Percentiles rank a stretch among this genome's conserved stretches.
phyloP scores from a whole-genome alignment of 2,113 vertebrate genomes.

The Brachypteracias leptosomus region DNA sequence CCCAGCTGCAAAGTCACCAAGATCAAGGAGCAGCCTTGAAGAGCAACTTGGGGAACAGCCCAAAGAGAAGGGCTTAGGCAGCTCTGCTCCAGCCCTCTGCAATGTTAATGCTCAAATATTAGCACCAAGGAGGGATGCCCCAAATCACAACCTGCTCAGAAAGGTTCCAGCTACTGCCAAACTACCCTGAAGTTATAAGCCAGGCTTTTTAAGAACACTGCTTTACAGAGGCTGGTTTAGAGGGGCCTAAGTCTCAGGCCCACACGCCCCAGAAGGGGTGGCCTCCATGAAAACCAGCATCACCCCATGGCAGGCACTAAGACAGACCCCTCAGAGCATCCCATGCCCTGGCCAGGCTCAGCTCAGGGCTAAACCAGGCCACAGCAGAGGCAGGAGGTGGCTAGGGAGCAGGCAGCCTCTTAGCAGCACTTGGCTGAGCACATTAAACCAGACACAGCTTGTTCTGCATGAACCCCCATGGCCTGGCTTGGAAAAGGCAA shows the following conservation, averaged over 20 bases:
- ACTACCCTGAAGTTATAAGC: too few species aligned
- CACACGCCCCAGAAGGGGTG: too few species aligned
- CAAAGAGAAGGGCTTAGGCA: neutral
- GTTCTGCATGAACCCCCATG: accelerated
- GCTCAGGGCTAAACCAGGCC: neutral
- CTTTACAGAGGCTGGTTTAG: too few species aligned
- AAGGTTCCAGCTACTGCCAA: too few species aligned
- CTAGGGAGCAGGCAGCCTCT: neutral
- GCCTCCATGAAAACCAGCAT: neutral
- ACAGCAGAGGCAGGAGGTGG: too few species aligned
- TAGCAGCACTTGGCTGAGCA: neutral
- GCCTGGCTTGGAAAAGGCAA: neutral
- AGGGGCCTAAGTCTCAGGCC: neutral
- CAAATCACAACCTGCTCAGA: too few species aligned
- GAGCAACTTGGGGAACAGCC: accelerated
- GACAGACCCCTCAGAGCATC: neutral
- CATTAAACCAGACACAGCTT: neutral
- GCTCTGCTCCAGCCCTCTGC: neutral
- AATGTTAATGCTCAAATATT: accelerated
- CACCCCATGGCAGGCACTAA: accelerated
- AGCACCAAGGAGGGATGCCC: neutral
- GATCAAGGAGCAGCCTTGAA: neutral
- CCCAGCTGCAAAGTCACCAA: neutral
- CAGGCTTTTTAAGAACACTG: too few species aligned
- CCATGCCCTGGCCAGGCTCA: neutral